phyloP scores from a whole-genome alignment of 2,113 vertebrate species.

The Hippoglossus stenolepis region DNA sequence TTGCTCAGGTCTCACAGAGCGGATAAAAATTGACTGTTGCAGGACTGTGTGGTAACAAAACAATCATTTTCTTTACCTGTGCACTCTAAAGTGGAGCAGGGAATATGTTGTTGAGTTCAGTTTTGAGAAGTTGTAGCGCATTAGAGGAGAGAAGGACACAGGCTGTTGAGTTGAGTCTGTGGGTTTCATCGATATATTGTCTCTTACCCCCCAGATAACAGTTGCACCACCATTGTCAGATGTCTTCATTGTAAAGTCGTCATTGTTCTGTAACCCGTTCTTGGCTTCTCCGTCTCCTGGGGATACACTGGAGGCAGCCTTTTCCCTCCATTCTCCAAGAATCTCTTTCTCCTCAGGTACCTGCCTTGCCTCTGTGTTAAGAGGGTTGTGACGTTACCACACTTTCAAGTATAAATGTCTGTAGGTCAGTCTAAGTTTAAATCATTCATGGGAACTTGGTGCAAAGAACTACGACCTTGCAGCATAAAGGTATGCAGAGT shows the following conservation, averaged over 20 bases:
- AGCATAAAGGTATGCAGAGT: not conserved
- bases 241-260: slow-evolving; percentile 24
- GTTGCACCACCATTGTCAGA: slow-evolving; percentile 1
- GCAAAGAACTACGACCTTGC: not conserved
- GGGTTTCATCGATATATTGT: slow-evolving; percentile 33
- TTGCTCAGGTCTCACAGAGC: not conserved
- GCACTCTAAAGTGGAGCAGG: not conserved
- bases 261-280: not conserved
- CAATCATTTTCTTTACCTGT: not conserved
- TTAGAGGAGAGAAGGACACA: slow-evolving; percentile 3
- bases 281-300: not conserved
- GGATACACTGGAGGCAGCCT: not conserved
- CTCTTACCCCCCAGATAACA: slow-evolving; percentile 15
- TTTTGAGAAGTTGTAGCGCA: not conserved
- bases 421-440: not conserved
- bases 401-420: not conserved
- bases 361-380: not conserved
- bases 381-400: not conserved
- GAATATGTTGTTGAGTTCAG: slow-evolving; percentile 1
- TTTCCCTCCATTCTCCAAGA: not conserved
- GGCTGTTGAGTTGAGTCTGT: slow-evolving; percentile 19
- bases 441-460: not conserved
- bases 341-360: not conserved
- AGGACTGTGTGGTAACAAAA: not conserved
- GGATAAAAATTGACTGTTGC: not conserved